A percentile compares a stretch with the other conserved stretches of the same genome.
Evolutionary conservation across 1,140 invertebrate genomes (phyloP).

Genomic region (Aphaenogaster ashmeadi): DNA sequence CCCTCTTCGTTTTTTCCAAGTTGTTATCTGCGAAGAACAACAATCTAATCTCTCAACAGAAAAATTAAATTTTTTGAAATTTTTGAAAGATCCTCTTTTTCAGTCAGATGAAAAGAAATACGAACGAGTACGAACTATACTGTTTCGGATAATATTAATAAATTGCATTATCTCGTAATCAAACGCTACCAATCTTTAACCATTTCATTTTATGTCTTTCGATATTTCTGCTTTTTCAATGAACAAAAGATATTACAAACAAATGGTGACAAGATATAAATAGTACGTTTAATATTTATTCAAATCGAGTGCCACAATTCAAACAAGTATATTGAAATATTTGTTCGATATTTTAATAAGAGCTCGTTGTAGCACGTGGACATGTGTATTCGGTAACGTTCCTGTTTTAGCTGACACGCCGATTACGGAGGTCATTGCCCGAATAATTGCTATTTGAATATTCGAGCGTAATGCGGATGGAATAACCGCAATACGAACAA

Average conservation of each 20-base stretch:
- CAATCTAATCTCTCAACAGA: not conserved
- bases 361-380: not conserved
- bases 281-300: not conserved
- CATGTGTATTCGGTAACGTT: slow-evolving; percentile 19
- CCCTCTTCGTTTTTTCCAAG: not conserved
- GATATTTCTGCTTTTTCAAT: not conserved
- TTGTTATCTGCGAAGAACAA: not conserved
- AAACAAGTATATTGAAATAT: not conserved
- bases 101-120: not conserved
- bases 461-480: slow-evolving; percentile 23
- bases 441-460: slow-evolving; percentile 58
- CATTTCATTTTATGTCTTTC: not conserved
- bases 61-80: not conserved
- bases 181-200: not conserved
- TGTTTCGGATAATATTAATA: not conserved
- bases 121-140: not conserved
- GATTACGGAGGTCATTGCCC: slow-evolving; percentile 37
- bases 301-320: not conserved
- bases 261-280: not conserved
- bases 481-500: slow-evolving; percentile 27
- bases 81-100: not conserved
- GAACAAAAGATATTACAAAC: not conserved
- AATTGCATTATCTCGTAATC: slow-evolving; percentile 8
- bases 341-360: not conserved
- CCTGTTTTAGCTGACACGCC: slow-evolving; percentile 38